Conservation (phyloP, 2,888 invertebrate genomes). For the Ornithoptera alexandrae region DNA sequence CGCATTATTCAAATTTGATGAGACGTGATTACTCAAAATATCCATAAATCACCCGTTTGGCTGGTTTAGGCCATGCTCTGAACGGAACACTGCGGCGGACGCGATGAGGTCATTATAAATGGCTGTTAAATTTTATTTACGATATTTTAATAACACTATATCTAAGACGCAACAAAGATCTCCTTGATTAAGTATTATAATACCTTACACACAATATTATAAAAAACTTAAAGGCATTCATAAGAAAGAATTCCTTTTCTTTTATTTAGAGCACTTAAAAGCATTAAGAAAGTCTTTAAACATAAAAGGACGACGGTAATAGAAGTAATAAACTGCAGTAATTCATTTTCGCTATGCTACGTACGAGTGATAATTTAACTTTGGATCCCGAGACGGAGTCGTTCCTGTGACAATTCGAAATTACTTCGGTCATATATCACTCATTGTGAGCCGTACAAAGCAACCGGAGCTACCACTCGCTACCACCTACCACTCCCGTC, state of each 20-base stretch:
- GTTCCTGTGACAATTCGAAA: conserved; percentile 72
- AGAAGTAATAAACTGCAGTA: conserved; percentile 69
- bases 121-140: conserved; percentile 60
- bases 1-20: conserved; percentile 79
- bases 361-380: conserved; percentile 77
- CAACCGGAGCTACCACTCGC: conserved; percentile 64
- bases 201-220: not conserved
- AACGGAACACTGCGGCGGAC: conserved; percentile 49
- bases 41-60: conserved; percentile 72
- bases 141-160: conserved; percentile 54
- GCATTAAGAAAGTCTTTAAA: conserved; percentile 32
- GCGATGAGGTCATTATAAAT: conserved; percentile 66
- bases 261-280: conserved; percentile 33
- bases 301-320: conserved; percentile 39
- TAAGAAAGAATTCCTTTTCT: conserved; percentile 2
- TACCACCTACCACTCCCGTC: conserved; percentile 60
- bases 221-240: not conserved
- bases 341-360: conserved; percentile 78
- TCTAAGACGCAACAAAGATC: conserved; percentile 17
- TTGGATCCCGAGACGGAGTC: conserved; percentile 60
- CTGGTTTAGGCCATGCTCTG: conserved; percentile 60
- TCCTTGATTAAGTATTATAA: conserved; percentile 1
- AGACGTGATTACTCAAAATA: conserved; percentile 78
- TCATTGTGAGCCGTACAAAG: conserved; percentile 77
- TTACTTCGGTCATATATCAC: conserved; percentile 77